Evolutionary conservation across 1,140 invertebrate species (phyloP).

Genomic region (Brachystomella parvula): DNA sequence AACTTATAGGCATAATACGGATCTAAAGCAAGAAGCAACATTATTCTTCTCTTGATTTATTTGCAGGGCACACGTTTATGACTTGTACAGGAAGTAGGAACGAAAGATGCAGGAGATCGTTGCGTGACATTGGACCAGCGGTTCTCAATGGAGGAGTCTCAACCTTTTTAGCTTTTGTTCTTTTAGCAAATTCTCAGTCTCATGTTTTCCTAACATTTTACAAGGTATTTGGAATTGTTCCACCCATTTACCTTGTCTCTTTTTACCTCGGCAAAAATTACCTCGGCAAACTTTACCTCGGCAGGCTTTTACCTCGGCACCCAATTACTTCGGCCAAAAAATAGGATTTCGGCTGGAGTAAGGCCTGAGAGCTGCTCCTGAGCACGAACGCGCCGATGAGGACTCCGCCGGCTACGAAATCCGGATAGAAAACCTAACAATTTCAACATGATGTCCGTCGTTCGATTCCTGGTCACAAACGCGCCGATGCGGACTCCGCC

Average conservation of each 20-base stretch:
- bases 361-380: neutral
- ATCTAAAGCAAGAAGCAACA: neutral
- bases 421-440: too few species aligned
- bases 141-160: constrained; percentile 72
- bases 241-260: neutral
- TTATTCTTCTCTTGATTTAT: neutral
- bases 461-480: too few species aligned
- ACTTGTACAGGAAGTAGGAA: constrained; percentile 50
- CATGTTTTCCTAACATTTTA: constrained; percentile 74
- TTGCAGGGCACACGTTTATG: constrained; percentile 60
- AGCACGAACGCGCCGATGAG: too few species aligned
- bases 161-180: constrained; percentile 64
- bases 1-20: constrained; percentile 26
- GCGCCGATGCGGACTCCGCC: too few species aligned
- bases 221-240: too few species aligned
- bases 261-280: too few species aligned
- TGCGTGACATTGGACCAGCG: constrained; percentile 68
- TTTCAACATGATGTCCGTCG: too few species aligned
- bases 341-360: too few species aligned
- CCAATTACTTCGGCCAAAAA: too few species aligned
- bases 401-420: too few species aligned
- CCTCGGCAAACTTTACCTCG: too few species aligned
- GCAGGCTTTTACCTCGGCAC: too few species aligned
- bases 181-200: constrained; percentile 62
- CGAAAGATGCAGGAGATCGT: constrained; percentile 57